Evolutionary conservation across 1,140 invertebrate genomes (phyloP).

Genomic region (Ostrea denselamellosa): DNA sequence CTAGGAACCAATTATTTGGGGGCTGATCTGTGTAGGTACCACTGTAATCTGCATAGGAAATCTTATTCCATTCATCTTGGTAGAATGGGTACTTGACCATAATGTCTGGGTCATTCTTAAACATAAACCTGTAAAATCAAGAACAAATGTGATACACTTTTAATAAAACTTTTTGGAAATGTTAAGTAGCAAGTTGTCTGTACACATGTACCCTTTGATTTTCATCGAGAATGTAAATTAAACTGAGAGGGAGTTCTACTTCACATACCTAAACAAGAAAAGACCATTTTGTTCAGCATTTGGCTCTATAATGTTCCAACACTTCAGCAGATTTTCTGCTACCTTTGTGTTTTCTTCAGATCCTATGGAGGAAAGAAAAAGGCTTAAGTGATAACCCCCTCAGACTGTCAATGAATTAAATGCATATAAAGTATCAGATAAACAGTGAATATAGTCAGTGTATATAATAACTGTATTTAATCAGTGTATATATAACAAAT

Average conservation of each 20-base stretch:
- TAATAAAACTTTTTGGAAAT: not conserved
- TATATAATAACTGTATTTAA: not conserved
- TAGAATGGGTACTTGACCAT: conserved; percentile 77
- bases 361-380: conserved; percentile 58
- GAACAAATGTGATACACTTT: not conserved
- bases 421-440: too few species aligned
- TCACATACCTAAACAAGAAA: conserved; percentile 71
- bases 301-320: conserved; percentile 74
- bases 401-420: too few species aligned
- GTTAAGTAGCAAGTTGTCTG: not conserved
- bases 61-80: conserved; percentile 78
- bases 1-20: conserved; percentile 76
- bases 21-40: conserved; percentile 76
- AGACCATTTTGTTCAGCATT: conserved; percentile 74
- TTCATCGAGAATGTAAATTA: not conserved
- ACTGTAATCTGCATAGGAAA: conserved; percentile 76
- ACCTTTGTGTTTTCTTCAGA: conserved; percentile 74
- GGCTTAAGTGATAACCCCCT: too few species aligned
- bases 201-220: not conserved
- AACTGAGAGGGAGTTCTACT: not conserved
- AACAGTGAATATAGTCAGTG: too few species aligned
- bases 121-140: conserved; percentile 69
- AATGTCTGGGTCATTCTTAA: conserved; percentile 73
- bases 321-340: conserved; percentile 71
- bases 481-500: not conserved